Conservation (phyloP, 2,797 vertebrate genomes). For the Chiroxiphia lanceolata region DNA sequence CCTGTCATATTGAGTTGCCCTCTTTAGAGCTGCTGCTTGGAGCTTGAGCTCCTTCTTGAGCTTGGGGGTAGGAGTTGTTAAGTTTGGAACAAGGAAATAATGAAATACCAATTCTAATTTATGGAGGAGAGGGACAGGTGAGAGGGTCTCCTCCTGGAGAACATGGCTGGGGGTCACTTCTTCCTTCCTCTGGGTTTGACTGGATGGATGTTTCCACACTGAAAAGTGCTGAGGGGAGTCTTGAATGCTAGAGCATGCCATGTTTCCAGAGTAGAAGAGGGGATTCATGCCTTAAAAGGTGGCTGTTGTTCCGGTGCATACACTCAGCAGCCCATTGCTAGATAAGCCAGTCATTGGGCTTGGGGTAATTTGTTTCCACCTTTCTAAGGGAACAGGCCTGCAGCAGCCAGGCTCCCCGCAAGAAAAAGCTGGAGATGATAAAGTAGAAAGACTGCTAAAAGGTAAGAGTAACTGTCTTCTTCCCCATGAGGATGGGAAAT, state of each 20-base stretch:
- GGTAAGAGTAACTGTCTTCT: neutral
- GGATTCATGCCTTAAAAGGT: neutral
- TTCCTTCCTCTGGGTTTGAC: neutral
- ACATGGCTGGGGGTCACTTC: neutral
- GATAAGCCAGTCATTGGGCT: neutral
- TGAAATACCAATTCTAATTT: neutral
- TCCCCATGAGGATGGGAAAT: neutral
- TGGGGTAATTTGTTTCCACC: neutral
- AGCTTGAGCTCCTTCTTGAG: no score
- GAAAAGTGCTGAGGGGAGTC: neutral
- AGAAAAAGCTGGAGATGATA: neutral
- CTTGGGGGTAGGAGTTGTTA: neutral
- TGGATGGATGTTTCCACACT: neutral
- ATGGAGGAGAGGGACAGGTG: neutral
- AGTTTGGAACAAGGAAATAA: neutral
- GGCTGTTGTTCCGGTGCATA: neutral
- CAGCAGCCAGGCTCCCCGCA: neutral
- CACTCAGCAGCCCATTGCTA: neutral
- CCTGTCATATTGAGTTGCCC: neutral
- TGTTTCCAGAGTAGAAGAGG: neutral
- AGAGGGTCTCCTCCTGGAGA: neutral
- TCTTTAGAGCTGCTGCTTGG: neutral
- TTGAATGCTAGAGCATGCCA: accelerated
- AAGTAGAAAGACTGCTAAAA: neutral
- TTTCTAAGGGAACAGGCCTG: neutral